Evolutionary conservation across 2,888 invertebrate genomes (phyloP).

Genomic region (Petrolisthes manimaculis): DNA sequence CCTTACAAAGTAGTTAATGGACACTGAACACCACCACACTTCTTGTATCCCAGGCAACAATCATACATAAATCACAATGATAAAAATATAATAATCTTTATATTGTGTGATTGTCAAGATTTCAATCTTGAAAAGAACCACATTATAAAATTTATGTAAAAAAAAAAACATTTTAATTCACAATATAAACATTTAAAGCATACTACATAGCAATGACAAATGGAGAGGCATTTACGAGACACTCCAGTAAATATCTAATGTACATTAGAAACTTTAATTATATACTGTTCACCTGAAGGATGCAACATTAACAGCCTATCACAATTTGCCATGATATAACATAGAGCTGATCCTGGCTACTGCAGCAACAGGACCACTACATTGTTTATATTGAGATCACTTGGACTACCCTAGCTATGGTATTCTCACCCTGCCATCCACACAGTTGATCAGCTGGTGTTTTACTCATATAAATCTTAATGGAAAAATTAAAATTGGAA

Average conservation of each 20-base stretch:
- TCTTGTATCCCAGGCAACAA: slow-evolving; percentile 42
- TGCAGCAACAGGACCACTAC: slow-evolving; percentile 41
- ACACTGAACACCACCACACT: slow-evolving; percentile 32
- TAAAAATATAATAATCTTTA: slow-evolving; percentile 54
- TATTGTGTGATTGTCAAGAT: slow-evolving; percentile 57
- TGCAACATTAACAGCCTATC: slow-evolving; percentile 11
- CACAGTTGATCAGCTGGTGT: too few species aligned
- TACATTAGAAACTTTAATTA: not conserved
- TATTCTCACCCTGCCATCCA: too few species aligned
- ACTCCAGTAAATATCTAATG: not conserved
- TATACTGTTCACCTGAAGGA: not conserved
- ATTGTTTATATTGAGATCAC: slow-evolving; percentile 57
- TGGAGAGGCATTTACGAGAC: slow-evolving; percentile 31
- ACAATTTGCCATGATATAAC: slow-evolving; percentile 44
- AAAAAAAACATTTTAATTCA: slow-evolving; percentile 21
- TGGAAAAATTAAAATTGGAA: too few species aligned
- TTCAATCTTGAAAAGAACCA: slow-evolving; percentile 41
- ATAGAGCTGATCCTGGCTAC: slow-evolving; percentile 31
- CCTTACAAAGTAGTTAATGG: too few species aligned
- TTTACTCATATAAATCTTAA: not conserved
- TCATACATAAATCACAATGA: slow-evolving; percentile 59
- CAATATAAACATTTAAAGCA: slow-evolving; percentile 56
- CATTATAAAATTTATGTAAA: slow-evolving; percentile 40
- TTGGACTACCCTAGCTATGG: slow-evolving; percentile 34
- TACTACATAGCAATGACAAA: slow-evolving; percentile 56